phyloP scores from a whole-genome alignment of 2,888 invertebrate genomes.

The Apoderus coryli region DNA sequence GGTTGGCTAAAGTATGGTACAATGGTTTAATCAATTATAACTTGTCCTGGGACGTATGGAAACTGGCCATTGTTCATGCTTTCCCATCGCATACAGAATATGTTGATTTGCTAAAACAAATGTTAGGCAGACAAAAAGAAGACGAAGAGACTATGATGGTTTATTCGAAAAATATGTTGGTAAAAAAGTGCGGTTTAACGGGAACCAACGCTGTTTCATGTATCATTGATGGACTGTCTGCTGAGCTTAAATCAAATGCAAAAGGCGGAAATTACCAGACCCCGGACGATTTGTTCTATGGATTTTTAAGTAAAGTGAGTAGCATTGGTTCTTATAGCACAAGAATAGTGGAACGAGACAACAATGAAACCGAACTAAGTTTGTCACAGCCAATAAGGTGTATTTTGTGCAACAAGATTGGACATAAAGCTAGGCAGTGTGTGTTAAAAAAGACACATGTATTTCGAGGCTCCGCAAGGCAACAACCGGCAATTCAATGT shows the following conservation, averaged over 20 bases:
- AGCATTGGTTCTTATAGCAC: background rate
- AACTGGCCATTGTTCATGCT: slow-evolving; percentile 4
- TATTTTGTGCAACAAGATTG: background rate
- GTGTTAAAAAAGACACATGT: no score
- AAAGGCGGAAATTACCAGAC: slow-evolving; percentile 12
- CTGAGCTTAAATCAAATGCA: slow-evolving; percentile 8
- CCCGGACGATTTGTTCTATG: slow-evolving; percentile 12
- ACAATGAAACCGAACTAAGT: background rate
- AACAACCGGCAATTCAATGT: background rate
- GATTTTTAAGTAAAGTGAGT: slow-evolving; percentile 9
- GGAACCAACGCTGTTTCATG: slow-evolving; percentile 11
- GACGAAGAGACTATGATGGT: slow-evolving; percentile 11
- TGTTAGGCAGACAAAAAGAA: slow-evolving; percentile 6
- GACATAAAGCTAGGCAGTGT: no score
- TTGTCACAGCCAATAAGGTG: background rate
- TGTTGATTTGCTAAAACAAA: slow-evolving; percentile 3
- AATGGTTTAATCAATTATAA: slow-evolving; percentile 8
- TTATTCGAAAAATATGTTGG: slow-evolving; percentile 11
- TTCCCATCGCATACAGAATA: slow-evolving; percentile 6
- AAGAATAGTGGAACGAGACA: background rate
- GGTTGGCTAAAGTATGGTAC: slow-evolving; percentile 10
- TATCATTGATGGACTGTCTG: slow-evolving; percentile 12
- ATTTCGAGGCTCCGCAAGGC: no score
- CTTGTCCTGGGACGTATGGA: slow-evolving; percentile 8
- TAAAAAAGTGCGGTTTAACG: slow-evolving; percentile 10